Conservation (phyloP, 2,113 vertebrate genomes). For the Pteruthius melanotis region DNA sequence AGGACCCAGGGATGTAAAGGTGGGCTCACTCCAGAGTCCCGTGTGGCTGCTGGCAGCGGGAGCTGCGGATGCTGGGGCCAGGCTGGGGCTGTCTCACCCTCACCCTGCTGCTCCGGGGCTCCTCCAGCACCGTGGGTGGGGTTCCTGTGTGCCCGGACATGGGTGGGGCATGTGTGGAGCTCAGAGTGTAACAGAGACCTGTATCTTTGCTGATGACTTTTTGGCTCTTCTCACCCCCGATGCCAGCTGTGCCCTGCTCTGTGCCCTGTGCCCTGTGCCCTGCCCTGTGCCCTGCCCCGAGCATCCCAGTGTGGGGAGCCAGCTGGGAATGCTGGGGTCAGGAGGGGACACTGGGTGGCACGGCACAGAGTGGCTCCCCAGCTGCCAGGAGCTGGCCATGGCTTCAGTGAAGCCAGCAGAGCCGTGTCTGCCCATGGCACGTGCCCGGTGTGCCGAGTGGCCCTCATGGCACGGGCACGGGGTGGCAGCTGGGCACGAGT, state of each 20-base stretch:
- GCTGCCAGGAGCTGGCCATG: background rate
- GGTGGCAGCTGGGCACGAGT: rapidly evolving
- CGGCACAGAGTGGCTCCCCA: background rate
- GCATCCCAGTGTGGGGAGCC: background rate
- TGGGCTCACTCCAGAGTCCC: background rate
- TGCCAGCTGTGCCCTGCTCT: background rate
- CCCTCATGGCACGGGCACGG: background rate
- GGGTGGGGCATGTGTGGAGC: background rate
- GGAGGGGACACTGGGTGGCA: background rate
- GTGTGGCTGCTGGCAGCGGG: background rate
- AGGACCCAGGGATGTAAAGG: background rate
- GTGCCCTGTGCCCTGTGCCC: no score
- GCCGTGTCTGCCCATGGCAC: background rate
- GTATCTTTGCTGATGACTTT: background rate
- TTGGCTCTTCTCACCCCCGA: background rate
- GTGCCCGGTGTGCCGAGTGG: background rate
- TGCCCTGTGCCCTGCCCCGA: background rate
- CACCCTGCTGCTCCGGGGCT: background rate
- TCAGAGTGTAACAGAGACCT: background rate
- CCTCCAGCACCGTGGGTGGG: background rate
- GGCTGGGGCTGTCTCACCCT: background rate
- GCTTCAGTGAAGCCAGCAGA: background rate
- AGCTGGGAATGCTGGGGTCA: background rate
- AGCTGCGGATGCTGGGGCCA: no score
- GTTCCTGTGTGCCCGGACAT: background rate